Conservation (phyloP, 2,888 invertebrate genomes). For the Oxystoma pomonae region DNA sequence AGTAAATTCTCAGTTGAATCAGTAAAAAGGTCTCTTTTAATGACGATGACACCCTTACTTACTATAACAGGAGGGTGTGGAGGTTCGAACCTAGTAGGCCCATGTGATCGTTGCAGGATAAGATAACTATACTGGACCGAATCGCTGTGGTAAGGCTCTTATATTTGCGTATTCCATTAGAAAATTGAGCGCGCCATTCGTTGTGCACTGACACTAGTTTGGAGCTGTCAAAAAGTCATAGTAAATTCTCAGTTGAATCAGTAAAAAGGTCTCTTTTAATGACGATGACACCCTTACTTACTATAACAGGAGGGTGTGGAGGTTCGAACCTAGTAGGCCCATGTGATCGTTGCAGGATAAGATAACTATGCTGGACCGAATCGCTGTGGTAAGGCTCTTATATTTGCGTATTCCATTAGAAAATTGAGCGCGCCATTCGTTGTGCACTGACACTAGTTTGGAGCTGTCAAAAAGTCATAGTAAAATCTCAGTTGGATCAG, state of each 20-base stretch:
- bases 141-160: slow-evolving; percentile 48
- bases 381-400: slow-evolving; percentile 47
- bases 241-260: too few relatives aligned
- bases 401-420: too few relatives aligned
- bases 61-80: slow-evolving; percentile 71
- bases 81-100: slow-evolving; percentile 66
- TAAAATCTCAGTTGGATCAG: too few relatives aligned
- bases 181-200: too few relatives aligned
- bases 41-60: slow-evolving; percentile 71
- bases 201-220: too few relatives aligned
- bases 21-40: too few relatives aligned
- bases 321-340: slow-evolving; percentile 65
- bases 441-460: too few relatives aligned
- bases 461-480: too few relatives aligned
- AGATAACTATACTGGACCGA: slow-evolving; percentile 72
- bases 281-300: slow-evolving; percentile 73
- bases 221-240: too few relatives aligned
- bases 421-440: too few relatives aligned
- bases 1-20: too few relatives aligned
- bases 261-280: slow-evolving; percentile 62
- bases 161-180: too few relatives aligned
- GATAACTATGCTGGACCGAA: slow-evolving; percentile 73
- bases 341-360: slow-evolving; percentile 63
- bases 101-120: slow-evolving; percentile 62
- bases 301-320: slow-evolving; percentile 70